A percentile compares a stretch with the other conserved stretches of the same genome.
Evolutionary conservation across 2,888 invertebrate genomes (phyloP).

Genomic region (Lepas anatifera): DNA sequence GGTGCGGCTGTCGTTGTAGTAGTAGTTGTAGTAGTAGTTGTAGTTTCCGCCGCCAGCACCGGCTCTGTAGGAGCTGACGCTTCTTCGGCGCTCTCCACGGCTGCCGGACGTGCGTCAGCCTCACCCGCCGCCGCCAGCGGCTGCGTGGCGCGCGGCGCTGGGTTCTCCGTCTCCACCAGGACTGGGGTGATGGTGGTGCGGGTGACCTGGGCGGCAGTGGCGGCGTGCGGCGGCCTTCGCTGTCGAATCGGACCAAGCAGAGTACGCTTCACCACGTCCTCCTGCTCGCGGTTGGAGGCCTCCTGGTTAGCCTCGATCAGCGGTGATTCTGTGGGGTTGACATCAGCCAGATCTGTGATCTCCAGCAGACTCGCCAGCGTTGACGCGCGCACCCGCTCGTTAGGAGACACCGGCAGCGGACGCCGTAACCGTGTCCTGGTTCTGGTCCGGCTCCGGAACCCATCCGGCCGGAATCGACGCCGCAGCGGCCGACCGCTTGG

Average conservation of each 20-base stretch:
- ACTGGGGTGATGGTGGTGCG: conserved; percentile 64
- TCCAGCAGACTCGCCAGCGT: conserved; percentile 18
- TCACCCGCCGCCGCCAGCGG: conserved; percentile 63
- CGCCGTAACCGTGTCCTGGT: conserved; percentile 17
- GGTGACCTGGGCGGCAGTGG: conserved; percentile 85
- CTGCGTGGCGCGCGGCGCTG: conserved; percentile 89
- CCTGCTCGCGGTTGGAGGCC: conserved; percentile 64
- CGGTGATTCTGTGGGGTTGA: conserved; percentile 61
- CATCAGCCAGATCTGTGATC: conserved; percentile 46
- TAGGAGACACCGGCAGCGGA: conserved; percentile 10
- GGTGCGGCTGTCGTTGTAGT: neutral
- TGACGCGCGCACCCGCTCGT: conserved; percentile 15
- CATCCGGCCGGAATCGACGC: conserved; percentile 14
- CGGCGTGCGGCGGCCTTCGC: conserved; percentile 68
- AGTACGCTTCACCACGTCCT: conserved; percentile 78
- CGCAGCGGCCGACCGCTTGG: conserved; percentile 5
- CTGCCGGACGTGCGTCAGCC: conserved; percentile 71
- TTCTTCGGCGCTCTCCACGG: conserved; percentile 46
- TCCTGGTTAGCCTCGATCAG: conserved; percentile 73
- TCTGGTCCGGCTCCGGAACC: conserved; percentile 6
- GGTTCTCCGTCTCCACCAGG: conserved; percentile 84
- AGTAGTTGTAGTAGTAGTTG: too few species aligned
- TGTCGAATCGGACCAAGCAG: conserved; percentile 78
- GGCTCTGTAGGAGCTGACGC: conserved; percentile 35
- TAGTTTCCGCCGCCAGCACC: conserved; percentile 19